Percentiles rank a stretch among this genome's conserved stretches.
Conservation (phyloP, 2,888 invertebrate genomes). For the Watsonalla cultraria region DNA sequence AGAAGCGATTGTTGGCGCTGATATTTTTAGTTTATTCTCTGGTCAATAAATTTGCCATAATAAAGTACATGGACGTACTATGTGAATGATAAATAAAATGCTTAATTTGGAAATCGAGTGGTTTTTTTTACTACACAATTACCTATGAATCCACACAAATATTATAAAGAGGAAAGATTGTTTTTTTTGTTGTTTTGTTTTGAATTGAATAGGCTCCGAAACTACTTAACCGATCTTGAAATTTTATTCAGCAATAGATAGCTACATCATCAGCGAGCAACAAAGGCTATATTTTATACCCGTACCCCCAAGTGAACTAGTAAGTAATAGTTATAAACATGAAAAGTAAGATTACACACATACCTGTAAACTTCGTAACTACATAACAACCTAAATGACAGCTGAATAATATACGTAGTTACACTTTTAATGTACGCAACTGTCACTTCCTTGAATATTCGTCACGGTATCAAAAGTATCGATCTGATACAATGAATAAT, state of each 20-base stretch:
- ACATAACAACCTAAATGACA: not conserved
- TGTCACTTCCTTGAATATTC: slow-evolving; percentile 1
- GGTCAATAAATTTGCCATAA: slow-evolving; percentile 31
- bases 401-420: not conserved
- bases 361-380: too few relatives aligned
- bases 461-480: slow-evolving; percentile 13
- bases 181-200: too few relatives aligned
- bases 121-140: slow-evolving; percentile 3
- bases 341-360: too few relatives aligned
- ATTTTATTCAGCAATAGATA: too few relatives aligned
- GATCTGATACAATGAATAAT: slow-evolving; percentile 30
- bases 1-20: slow-evolving; percentile 31
- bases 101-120: slow-evolving; percentile 32
- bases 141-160: too few relatives aligned
- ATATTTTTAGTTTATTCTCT: slow-evolving; percentile 31
- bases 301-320: too few relatives aligned
- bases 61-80: slow-evolving; percentile 38
- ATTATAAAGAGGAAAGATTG: too few relatives aligned
- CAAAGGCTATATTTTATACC: too few relatives aligned
- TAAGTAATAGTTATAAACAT: too few relatives aligned
- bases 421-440: not conserved
- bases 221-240: too few relatives aligned
- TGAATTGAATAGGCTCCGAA: too few relatives aligned
- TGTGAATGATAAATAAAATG: slow-evolving; percentile 48
- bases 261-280: too few relatives aligned